Conservation (phyloP, 2,888 invertebrate genomes). For the Xylophagus ater region DNA sequence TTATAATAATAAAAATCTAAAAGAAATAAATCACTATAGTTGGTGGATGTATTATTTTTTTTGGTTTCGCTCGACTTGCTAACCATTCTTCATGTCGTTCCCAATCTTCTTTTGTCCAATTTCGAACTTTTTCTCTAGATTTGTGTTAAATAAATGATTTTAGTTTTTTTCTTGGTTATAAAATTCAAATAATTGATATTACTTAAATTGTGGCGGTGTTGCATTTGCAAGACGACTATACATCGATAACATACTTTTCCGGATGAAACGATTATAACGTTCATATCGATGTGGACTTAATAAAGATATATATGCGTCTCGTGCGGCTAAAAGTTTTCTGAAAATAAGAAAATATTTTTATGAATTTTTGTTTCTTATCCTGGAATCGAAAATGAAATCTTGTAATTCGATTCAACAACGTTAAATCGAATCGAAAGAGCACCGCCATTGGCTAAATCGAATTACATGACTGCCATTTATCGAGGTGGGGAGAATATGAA, state of each 20-base stretch:
- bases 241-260: slow-evolving; percentile 29
- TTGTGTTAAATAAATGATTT: slow-evolving; percentile 19
- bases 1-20: not conserved
- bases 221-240: slow-evolving; percentile 31
- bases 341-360: not conserved
- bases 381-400: too few relatives aligned
- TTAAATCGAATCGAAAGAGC: too few relatives aligned
- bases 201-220: slow-evolving; percentile 22
- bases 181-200: not conserved
- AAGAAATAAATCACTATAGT: slow-evolving; percentile 24
- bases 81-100: slow-evolving; percentile 25
- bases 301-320: not conserved
- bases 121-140: slow-evolving; percentile 14
- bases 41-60: slow-evolving; percentile 19
- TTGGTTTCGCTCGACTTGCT: slow-evolving; percentile 27
- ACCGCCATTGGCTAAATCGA: too few relatives aligned
- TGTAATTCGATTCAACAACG: too few relatives aligned
- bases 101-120: slow-evolving; percentile 25
- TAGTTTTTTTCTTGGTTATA: slow-evolving; percentile 5
- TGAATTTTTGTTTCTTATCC: too few relatives aligned
- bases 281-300: slow-evolving; percentile 4
- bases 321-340: slow-evolving; percentile 11
- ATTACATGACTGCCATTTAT: too few relatives aligned
- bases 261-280: slow-evolving; percentile 26
- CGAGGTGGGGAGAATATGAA: too few relatives aligned